Conservation (phyloP, 2,797 vertebrate genomes). For the Kryptolebias ocellatus region DNA sequence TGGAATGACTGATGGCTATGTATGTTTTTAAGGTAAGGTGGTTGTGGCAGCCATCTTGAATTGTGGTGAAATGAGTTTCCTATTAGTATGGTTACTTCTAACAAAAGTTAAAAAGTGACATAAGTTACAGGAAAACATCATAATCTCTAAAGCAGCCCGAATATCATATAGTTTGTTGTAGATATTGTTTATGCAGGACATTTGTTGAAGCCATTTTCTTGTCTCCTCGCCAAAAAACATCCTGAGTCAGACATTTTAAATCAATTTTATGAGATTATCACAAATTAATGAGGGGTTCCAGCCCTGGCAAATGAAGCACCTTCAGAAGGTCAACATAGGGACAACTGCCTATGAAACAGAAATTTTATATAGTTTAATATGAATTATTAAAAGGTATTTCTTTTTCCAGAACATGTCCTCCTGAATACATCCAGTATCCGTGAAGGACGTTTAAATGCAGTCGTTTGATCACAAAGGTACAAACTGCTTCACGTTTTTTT, state of each 20-base stretch:
- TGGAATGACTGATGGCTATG: no score
- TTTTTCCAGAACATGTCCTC: background rate
- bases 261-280: slow-evolving; percentile 15
- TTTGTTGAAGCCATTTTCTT: background rate
- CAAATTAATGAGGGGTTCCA: slow-evolving; percentile 7
- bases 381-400: background rate
- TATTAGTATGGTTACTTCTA: no score
- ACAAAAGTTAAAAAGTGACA: no score
- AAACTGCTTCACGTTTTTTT: slow-evolving; percentile 13
- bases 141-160: no score
- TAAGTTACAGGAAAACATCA: no score
- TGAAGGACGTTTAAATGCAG: background rate
- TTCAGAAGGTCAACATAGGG: background rate
- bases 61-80: no score
- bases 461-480: background rate
- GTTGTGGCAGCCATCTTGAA: no score
- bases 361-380: background rate
- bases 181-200: no score
- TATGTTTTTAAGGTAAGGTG: no score
- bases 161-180: no score
- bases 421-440: background rate
- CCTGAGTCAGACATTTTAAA: slow-evolving; percentile 17
- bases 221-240: slow-evolving; percentile 25
- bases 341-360: background rate
- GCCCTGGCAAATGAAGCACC: background rate